phyloP scores from a whole-genome alignment of 1,140 invertebrate species.

The Drosophila mojavensis region DNA sequence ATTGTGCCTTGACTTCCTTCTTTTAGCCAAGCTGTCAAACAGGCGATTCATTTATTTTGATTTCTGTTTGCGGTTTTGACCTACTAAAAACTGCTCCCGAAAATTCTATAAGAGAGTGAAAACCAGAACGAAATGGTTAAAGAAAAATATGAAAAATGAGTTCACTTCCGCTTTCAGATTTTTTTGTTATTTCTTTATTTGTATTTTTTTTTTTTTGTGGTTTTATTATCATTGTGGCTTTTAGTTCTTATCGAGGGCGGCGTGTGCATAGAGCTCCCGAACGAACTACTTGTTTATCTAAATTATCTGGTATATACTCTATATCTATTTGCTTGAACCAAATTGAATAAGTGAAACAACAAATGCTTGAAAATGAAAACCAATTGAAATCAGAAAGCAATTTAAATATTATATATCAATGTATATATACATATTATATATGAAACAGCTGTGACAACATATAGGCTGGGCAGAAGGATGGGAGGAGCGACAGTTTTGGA shows the following conservation, averaged over 20 bases:
- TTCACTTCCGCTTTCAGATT: conserved; percentile 53
- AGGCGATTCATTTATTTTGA: conserved; percentile 31
- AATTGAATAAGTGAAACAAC: conserved; percentile 45
- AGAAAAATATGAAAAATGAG: conserved; percentile 8
- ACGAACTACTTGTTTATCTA: conserved; percentile 61
- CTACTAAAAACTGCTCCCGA: conserved; percentile 49
- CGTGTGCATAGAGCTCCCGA: conserved; percentile 3
- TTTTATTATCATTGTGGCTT: conserved; percentile 26
- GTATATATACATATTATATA: neutral
- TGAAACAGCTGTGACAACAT: conserved; percentile 47
- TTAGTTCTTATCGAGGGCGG: conserved; percentile 13
- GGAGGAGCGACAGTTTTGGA: neutral
- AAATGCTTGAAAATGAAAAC: conserved; percentile 23
- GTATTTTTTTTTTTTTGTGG: neutral
- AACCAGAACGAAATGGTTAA: conserved; percentile 1
- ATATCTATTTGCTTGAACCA: conserved; percentile 55
- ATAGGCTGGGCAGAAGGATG: neutral
- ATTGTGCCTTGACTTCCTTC: conserved; percentile 40
- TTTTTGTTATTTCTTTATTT: neutral
- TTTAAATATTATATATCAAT: conserved; percentile 17
- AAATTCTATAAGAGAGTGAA: conserved; percentile 19
- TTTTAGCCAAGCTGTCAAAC: conserved; percentile 22
- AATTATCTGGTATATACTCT: conserved; percentile 46
- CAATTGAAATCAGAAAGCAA: conserved; percentile 54
- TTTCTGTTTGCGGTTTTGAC: conserved; percentile 56